phyloP scores from a whole-genome alignment of 1,140 invertebrate species.

The Drosophila pallidifrons region DNA sequence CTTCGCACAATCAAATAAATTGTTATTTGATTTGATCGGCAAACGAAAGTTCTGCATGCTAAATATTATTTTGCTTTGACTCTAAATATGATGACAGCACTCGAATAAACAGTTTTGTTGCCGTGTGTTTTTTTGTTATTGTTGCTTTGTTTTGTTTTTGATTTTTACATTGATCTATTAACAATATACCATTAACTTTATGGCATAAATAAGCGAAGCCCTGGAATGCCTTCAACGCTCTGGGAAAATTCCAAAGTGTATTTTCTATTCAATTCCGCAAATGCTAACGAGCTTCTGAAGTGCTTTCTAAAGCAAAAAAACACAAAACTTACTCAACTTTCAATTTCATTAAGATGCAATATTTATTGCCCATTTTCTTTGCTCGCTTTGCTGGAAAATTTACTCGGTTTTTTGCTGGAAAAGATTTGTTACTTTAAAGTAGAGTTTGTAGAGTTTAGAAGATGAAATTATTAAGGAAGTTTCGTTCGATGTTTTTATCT shows the following conservation, averaged over 20 bases:
- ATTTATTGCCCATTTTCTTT: neutral
- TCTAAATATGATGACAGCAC: constrained; percentile 12
- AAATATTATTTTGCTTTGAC: constrained; percentile 1
- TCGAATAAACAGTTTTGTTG: constrained; percentile 3
- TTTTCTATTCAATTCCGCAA: constrained; percentile 7
- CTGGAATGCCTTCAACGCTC: constrained; percentile 1
- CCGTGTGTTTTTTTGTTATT: neutral
- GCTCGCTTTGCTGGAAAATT: neutral
- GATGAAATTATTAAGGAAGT: too few species aligned
- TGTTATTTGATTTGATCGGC: constrained; percentile 40
- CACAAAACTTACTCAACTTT: neutral
- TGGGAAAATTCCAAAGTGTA: constrained; percentile 18
- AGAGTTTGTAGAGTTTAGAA: too few species aligned
- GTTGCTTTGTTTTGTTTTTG: constrained; percentile 7
- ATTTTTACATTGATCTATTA: constrained; percentile 37
- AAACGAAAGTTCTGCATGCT: constrained; percentile 14
- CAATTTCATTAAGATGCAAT: constrained; percentile 4
- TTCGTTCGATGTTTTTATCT: too few species aligned
- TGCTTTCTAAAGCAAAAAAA: neutral
- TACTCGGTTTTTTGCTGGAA: constrained; percentile 2
- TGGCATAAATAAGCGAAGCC: constrained; percentile 19
- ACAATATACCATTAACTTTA: constrained; percentile 35
- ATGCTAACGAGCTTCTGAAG: constrained; percentile 10
- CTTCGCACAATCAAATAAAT: constrained; percentile 38
- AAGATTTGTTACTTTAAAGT: too few species aligned